A percentile compares a stretch with the other conserved stretches of the same genome.
These are phyloP conservation scores for Paramormyrops hopkinsi DNA, from an alignment of 2,797 vertebrate species.

Conservation along the genomic window DNA sequence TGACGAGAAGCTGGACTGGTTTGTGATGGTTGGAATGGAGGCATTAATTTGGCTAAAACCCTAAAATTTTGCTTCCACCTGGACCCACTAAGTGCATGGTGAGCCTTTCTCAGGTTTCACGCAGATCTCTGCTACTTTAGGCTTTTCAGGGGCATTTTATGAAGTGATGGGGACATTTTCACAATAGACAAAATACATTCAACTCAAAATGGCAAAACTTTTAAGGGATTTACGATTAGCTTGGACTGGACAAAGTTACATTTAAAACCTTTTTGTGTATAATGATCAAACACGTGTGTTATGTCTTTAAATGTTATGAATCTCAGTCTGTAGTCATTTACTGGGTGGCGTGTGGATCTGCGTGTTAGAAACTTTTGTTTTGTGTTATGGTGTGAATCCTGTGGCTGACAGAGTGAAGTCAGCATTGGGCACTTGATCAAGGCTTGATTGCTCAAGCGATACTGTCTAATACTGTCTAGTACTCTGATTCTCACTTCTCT, in stretches of 20 bases:
- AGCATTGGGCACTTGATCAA: not conserved
- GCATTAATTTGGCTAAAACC: not conserved
- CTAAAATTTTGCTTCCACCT: not conserved
- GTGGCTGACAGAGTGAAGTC: not conserved
- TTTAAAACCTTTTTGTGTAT: not conserved
- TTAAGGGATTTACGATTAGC: not conserved
- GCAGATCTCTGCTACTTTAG: not conserved
- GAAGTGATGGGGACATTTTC: not conserved
- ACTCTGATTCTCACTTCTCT: not conserved
- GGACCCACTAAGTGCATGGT: not conserved
- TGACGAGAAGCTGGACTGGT: not conserved
- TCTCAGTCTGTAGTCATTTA: not conserved
- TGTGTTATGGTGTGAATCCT: not conserved
- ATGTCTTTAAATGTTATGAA: not conserved
- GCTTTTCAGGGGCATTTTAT: not conserved
- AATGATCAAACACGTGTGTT: not conserved
- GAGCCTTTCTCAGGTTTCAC: not conserved
- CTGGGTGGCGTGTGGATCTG: not conserved
- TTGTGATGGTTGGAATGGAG: not conserved
- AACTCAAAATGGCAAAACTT: not conserved
- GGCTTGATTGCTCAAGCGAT: not conserved
- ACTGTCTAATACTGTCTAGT: not conserved
- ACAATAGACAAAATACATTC: not conserved
- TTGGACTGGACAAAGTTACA: not conserved
- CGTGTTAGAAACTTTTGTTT: no score